Conservation (phyloP, 2,797 vertebrate species). For the Moxostoma hubbsi region DNA sequence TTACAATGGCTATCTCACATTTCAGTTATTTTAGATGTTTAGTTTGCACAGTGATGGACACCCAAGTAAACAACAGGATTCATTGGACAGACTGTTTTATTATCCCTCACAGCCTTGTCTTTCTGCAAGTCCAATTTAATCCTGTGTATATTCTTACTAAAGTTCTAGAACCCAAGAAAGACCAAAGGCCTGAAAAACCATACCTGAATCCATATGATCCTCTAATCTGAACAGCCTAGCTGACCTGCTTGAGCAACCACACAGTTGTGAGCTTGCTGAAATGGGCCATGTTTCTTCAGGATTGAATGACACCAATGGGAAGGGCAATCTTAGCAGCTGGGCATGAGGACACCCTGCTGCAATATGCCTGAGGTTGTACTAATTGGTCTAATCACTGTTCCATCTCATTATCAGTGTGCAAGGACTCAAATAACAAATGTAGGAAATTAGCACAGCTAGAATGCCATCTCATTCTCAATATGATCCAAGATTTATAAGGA, state of each 20-base stretch:
- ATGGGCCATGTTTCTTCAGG: slow-evolving; percentile 31
- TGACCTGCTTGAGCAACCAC: slow-evolving; percentile 18
- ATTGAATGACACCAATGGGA: slow-evolving; percentile 35
- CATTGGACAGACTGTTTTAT: not conserved
- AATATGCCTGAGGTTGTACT: slow-evolving; percentile 19
- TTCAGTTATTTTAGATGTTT: not conserved
- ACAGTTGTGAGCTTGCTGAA: slow-evolving; percentile 14
- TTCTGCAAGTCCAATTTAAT: not conserved
- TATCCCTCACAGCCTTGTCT: not conserved
- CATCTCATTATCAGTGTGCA: slow-evolving; percentile 12
- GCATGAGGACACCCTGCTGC: slow-evolving; percentile 9
- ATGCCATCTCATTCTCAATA: slow-evolving; percentile 4
- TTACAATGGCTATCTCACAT: no score
- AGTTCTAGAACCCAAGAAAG: not conserved
- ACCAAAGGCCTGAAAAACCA: not conserved
- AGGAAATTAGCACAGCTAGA: slow-evolving; percentile 23
- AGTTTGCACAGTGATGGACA: no score
- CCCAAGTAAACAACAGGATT: not conserved
- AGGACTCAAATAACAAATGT: slow-evolving; percentile 30
- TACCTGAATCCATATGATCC: slow-evolving; percentile 23
- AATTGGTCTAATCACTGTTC: slow-evolving; percentile 31
- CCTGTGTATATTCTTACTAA: not conserved
- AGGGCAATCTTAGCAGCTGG: slow-evolving; percentile 27
- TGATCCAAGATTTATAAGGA: slow-evolving; percentile 5
- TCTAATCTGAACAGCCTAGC: slow-evolving; percentile 32